These are phyloP conservation scores for Tribolium madens DNA, from an alignment of 1,140 invertebrate species.

Conservation along the genomic window DNA sequence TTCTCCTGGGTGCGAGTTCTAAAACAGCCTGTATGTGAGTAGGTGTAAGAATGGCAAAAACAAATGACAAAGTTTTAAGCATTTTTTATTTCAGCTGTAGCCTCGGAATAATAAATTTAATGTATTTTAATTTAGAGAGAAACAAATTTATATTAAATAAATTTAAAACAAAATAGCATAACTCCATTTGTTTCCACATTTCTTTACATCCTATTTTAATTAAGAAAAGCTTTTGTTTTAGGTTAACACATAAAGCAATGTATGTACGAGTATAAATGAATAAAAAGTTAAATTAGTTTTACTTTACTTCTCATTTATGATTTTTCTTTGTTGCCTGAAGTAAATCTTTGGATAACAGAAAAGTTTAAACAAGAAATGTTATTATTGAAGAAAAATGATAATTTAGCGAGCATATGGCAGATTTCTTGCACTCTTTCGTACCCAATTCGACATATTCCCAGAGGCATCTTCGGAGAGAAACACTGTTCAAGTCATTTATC, in stretches of 20 bases:
- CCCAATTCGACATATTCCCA: neutral
- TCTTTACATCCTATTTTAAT: neutral
- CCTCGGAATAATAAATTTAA: neutral
- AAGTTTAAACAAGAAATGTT: neutral
- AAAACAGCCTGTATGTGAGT: too few species aligned
- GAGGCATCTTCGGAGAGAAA: neutral
- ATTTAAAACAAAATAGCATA: neutral
- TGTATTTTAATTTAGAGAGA: neutral
- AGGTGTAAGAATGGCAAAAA: too few species aligned
- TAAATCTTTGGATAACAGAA: too few species aligned
- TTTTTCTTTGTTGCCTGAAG: too few species aligned
- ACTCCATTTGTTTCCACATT: neutral
- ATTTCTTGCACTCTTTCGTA: neutral
- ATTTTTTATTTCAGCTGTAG: neutral
- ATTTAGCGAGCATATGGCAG: neutral
- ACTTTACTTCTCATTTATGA: neutral
- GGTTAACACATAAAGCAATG: neutral
- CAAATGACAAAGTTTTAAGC: neutral
- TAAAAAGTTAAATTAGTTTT: neutral
- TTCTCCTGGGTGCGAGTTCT: too few species aligned
- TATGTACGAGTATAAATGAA: neutral
- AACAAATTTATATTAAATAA: neutral
- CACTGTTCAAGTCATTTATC: conserved; percentile 2
- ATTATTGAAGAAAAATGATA: neutral
- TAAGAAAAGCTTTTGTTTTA: neutral